Evolutionary conservation across 2,888 invertebrate genomes (phyloP).

Genomic region (Apamea monoglypha): DNA sequence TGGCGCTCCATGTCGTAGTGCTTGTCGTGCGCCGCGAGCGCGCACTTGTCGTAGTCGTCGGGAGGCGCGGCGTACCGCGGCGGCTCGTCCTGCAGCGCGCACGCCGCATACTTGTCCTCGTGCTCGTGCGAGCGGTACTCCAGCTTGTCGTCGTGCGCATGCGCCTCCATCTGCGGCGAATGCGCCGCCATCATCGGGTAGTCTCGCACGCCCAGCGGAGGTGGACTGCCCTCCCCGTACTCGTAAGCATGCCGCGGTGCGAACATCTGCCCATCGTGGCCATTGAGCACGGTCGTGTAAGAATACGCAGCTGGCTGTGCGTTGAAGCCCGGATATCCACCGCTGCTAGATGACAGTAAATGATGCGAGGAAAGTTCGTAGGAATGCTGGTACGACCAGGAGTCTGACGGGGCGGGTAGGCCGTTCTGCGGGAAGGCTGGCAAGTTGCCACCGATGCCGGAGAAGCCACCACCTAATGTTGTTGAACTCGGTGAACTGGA

Average conservation of each 20-base stretch:
- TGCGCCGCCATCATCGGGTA: slow-evolving; percentile 92
- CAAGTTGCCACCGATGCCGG: slow-evolving; percentile 86
- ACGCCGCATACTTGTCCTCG: slow-evolving; percentile 87
- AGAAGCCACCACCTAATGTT: slow-evolving; percentile 91
- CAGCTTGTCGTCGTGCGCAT: slow-evolving; percentile 88
- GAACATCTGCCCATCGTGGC: slow-evolving; percentile 94
- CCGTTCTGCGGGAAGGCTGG: slow-evolving; percentile 91
- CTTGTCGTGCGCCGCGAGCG: slow-evolving; percentile 87
- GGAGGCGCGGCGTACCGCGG: slow-evolving; percentile 90
- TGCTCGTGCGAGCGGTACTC: slow-evolving; percentile 86
- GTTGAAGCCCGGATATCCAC: slow-evolving; percentile 92
- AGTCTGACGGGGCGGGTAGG: slow-evolving; percentile 92
- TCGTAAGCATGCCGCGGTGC: slow-evolving; percentile 91
- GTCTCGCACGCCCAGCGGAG: slow-evolving; percentile 91
- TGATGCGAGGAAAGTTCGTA: slow-evolving; percentile 95
- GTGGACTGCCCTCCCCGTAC: slow-evolving; percentile 91
- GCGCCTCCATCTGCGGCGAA: slow-evolving; percentile 90
- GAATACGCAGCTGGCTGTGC: slow-evolving; percentile 91
- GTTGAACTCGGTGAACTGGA: slow-evolving; percentile 93
- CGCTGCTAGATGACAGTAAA: slow-evolving; percentile 92
- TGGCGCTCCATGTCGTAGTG: slow-evolving; percentile 87
- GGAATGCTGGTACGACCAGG: slow-evolving; percentile 95
- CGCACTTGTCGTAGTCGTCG: slow-evolving; percentile 91
- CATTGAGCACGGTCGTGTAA: slow-evolving; percentile 92
- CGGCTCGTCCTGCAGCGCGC: slow-evolving; percentile 87